These are phyloP conservation scores for Myotis lucifugus DNA, from an alignment of 2,113 vertebrate genomes.

Conservation along the genomic window DNA sequence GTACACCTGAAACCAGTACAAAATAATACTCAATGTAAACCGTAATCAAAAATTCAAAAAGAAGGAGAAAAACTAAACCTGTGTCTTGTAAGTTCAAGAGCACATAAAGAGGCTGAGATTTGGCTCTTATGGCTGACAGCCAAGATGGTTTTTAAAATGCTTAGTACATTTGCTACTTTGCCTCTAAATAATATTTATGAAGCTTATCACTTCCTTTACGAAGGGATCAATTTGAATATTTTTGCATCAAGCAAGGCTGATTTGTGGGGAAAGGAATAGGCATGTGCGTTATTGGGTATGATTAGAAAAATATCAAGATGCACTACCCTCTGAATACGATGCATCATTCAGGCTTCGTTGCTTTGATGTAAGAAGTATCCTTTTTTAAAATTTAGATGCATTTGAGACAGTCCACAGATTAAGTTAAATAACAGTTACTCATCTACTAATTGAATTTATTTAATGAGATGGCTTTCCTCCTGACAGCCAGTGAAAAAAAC, in stretches of 20 bases:
- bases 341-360: background rate
- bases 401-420: background rate
- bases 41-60: background rate
- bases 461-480: constrained; percentile 17
- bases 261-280: background rate
- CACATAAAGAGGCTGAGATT: background rate
- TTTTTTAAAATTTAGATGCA: constrained; percentile 39
- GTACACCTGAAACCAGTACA: background rate
- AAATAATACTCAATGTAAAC: background rate
- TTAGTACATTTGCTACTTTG: background rate
- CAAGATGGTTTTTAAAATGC: background rate
- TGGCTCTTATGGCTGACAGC: background rate
- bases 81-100: background rate
- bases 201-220: background rate
- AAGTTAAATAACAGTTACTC: constrained; percentile 40
- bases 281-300: background rate
- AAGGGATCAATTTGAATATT: constrained; percentile 26
- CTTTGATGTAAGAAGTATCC: background rate
- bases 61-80: background rate
- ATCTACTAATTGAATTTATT: constrained; percentile 50
- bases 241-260: constrained; percentile 17
- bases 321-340: background rate
- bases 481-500: background rate
- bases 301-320: constrained; percentile 37
- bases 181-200: constrained; percentile 35